Conservation (phyloP, 2,888 invertebrate genomes). For the Cecidostiba fungosa region DNA sequence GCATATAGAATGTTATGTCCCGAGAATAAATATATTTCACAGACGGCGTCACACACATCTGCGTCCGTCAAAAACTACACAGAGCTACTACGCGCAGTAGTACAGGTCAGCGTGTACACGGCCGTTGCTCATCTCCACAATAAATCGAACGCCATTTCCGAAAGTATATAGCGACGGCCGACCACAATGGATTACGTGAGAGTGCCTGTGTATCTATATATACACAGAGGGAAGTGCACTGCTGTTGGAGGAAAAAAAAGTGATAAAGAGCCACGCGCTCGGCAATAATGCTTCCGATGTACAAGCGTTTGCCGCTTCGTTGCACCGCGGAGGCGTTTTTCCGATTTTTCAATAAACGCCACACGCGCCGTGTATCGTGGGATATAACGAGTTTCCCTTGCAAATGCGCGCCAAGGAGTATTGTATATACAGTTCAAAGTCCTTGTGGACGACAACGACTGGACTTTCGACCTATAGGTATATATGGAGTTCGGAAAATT, state of each 20-base stretch:
- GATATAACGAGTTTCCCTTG: conserved; percentile 36
- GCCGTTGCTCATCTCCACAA: conserved; percentile 43
- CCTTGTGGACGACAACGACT: neutral
- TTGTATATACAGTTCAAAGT: neutral
- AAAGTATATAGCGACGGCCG: conserved; percentile 27
- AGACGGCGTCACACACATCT: neutral
- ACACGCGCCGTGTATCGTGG: neutral
- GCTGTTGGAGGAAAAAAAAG: conserved; percentile 7
- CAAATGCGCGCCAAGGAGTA: conserved; percentile 17
- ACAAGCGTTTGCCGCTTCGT: conserved; percentile 3
- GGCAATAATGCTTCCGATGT: neutral
- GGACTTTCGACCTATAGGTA: conserved; percentile 2
- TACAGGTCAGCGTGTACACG: neutral
- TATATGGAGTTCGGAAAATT: conserved; percentile 7
- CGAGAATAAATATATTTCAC: neutral
- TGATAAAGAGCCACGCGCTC: conserved; percentile 26
- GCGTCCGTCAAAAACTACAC: neutral
- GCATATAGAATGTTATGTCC: neutral
- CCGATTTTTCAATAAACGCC: conserved; percentile 41
- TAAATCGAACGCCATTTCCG: conserved; percentile 60
- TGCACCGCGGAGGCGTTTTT: conserved; percentile 22
- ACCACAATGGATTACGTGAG: conserved; percentile 55
- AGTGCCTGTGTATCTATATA: neutral
- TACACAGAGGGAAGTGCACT: neutral
- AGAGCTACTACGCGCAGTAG: neutral